A percentile compares a stretch with the other conserved stretches of the same genome.
Conservation (phyloP, 2,113 vertebrate genomes). For the Octodon degus region DNA sequence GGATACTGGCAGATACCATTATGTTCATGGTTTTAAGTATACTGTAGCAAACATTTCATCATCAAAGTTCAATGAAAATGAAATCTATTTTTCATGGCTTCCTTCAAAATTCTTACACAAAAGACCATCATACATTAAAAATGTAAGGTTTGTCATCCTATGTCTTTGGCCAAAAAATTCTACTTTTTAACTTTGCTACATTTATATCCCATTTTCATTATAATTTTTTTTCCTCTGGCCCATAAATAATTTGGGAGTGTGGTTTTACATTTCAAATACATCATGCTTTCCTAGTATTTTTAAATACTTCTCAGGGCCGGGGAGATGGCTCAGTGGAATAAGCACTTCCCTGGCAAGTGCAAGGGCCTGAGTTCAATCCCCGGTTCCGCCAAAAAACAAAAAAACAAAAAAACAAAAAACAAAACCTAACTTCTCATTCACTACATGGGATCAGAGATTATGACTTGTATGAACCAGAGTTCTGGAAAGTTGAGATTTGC, state of each 20-base stretch:
- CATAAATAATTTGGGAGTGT: not conserved
- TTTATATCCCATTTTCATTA: not conserved
- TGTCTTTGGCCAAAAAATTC: not conserved
- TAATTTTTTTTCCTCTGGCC: not conserved
- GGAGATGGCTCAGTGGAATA: no score
- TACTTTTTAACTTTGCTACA: not conserved
- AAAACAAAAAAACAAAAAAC: no score
- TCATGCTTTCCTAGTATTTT: not conserved
- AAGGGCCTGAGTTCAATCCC: no score
- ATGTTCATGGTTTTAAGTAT: conserved; percentile 10
- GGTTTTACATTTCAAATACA: conserved; percentile 20
- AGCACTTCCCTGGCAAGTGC: no score
- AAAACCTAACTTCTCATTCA: not conserved
- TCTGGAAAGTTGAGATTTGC: not conserved
- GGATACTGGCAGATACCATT: not conserved
- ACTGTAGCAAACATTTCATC: not conserved
- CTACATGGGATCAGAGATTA: not conserved
- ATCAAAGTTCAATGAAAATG: not conserved
- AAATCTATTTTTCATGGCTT: not conserved
- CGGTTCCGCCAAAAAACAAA: no score
- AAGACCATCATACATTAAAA: conserved; percentile 8
- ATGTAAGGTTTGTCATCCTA: conserved; percentile 14
- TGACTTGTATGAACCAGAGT: not conserved
- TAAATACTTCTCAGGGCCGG: conserved; percentile 27
- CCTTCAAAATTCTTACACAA: not conserved